Evolutionary conservation across 2,888 invertebrate species (phyloP), one percentile per base, ranked within the genome.

Genomic region (Morpho helenor): DNA sequence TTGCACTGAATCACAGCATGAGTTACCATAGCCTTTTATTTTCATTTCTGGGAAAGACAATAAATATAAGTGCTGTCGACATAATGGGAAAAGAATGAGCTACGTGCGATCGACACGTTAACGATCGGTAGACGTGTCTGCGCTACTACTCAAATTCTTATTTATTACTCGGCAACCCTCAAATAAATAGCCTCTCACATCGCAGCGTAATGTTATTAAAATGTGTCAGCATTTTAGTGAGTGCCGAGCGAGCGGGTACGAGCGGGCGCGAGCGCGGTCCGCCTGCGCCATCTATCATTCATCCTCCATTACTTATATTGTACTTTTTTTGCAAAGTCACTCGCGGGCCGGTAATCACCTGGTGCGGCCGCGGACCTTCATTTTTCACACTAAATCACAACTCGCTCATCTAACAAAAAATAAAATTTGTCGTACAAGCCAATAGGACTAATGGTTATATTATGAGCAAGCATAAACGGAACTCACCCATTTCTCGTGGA

Each of bases 301-400:
- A 89, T 89, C 87, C 87, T 87, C 90, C 89, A 90, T 90, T 90
- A 90, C 90, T 88, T 89, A 90, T 88, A 89, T 89, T 90, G 89
- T 90, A 85, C 84, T 88, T 89, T 89, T 87, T 89, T 87, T 76
- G 90, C 89, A 80, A 87, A 90, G 88, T 90, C 90, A 90, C 84
- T 85, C 82, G 78, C 84, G 82, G 88, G 82, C 87, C 87, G 88
- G 90, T 89, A 90, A 90, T 90, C 90, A 90, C 90, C 90, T 89
- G 90, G 85, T 81, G 87, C 82, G 84, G 82, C 87, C 84, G 80
- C 81, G 80, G 79, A 73, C 84, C 79, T 79, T 78, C 87, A 89
- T 89, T 90, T 90, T 90, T 89, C 86, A 90, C 86, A 83, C 84
- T 83, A 86, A 89, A 87, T 89, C 87, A 87, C 87, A 89, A 84